Base-by-base conservation (phyloP, 2,888 invertebrate species). In the Drosophila antonietae region DNA sequence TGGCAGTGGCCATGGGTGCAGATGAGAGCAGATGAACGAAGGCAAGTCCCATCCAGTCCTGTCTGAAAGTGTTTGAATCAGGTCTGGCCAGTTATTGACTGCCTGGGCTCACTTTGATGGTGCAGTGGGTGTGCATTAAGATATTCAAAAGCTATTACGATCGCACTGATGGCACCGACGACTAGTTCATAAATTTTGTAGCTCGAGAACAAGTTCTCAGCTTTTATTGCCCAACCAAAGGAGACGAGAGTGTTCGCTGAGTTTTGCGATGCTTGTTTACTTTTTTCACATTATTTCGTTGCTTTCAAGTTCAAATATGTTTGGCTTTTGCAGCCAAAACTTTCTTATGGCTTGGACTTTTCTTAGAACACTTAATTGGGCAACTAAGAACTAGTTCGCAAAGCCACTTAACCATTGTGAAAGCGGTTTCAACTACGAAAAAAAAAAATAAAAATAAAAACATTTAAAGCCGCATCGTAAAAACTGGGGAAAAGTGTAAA, bases 61-160 rank as follows among this genome's bases (percentile, higher is more conserved):
- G 58, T 31, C 37, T 49, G 28, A 15, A 62, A 62, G 67, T 78
- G 51, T 60, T 28, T n/a, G 37, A 61, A 78, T 74, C 75, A 68
- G 74, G 68, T 78, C 75, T 78, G 43, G 67, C 60, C 56, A 44
- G 70, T 69, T 65, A 56, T 18, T 31, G 15, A 15, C 20, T 49
- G 18, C 44, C 60, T 51, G 43, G 20, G 49, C 28, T 70, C 23
- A 52, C 44, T 59, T 59, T 62, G 55, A 62, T 75, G 62, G 70
- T 77, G 66, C 63, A 67, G 77, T 80, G 72, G 77, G 77, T 76
- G 77, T 80, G 60, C 72, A 77, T 77, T 76, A 59, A 80, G 77
- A 60, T 71, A 77, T 80, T 80, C 71, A 44, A 65, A 75, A 65
- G 80, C 70, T 52, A 66, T 75, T 69, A 68, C 68, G 15, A 63